Conservation (phyloP, 2,797 vertebrate species). For the Acrossocheilus wenchowensis region DNA sequence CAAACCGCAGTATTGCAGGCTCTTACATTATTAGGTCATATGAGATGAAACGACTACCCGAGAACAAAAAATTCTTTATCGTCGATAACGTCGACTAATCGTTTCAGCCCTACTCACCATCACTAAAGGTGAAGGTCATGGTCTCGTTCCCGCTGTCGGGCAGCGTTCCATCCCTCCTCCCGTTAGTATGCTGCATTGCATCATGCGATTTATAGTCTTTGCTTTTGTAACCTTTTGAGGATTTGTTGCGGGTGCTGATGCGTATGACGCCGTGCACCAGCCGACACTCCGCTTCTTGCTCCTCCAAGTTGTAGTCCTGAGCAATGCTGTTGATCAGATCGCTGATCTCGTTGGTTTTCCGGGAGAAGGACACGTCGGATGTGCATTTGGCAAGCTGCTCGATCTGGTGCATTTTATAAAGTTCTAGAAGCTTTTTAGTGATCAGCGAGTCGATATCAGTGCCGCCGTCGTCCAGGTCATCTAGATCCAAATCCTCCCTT, state of each 20-base stretch:
- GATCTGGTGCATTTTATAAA: constrained; percentile 97
- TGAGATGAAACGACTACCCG: too few relatives aligned
- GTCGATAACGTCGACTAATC: too few relatives aligned
- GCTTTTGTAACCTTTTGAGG: constrained; percentile 74
- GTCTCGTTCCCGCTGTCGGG: constrained; percentile 94
- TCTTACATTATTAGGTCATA: too few relatives aligned
- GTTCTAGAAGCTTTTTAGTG: constrained; percentile 95
- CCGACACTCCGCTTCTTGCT: constrained; percentile 96
- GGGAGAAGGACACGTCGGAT: constrained; percentile 93
- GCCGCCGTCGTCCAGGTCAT: constrained; percentile 88
- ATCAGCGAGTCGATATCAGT: constrained; percentile 94
- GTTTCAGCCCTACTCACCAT: not conserved
- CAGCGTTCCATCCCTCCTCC: constrained; percentile 79
- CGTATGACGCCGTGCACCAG: constrained; percentile 96
- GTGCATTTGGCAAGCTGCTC: constrained; percentile 98
- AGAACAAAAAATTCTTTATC: too few relatives aligned
- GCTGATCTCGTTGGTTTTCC: constrained; percentile 98
- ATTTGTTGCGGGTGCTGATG: constrained; percentile 92
- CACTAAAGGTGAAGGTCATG: constrained; percentile 88
- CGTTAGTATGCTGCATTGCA: constrained; percentile 71
- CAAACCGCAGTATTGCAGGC: not conserved
- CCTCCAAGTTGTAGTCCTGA: constrained; percentile 96
- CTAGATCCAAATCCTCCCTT: constrained; percentile 88
- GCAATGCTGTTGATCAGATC: constrained; percentile 98
- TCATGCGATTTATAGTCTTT: constrained; percentile 63